phyloP scores from a whole-genome alignment of 2,113 vertebrate genomes.

The Boleophthalmus pectinirostris region DNA sequence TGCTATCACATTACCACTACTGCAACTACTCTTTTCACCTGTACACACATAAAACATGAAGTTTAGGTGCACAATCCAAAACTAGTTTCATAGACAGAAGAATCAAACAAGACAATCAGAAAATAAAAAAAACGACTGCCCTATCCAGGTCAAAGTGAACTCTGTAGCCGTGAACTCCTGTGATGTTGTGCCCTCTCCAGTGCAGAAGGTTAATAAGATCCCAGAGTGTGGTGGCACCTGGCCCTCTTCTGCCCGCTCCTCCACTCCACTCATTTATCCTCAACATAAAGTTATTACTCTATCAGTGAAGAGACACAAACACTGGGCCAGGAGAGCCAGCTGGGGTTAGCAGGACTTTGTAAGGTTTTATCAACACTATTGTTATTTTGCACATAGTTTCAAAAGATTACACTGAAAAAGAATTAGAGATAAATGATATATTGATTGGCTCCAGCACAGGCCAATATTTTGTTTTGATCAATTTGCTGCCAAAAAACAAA shows the following conservation, averaged over 20 bases:
- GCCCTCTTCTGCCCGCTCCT: conserved; percentile 34
- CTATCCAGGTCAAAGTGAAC: not conserved
- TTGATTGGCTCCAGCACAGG: no score
- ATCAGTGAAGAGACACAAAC: conserved; percentile 6
- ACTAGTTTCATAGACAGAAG: not conserved
- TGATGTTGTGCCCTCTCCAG: conserved; percentile 12
- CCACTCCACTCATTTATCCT: conserved; percentile 25
- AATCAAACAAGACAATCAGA: not conserved
- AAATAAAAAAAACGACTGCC: conserved; percentile 6
- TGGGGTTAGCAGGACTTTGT: not conserved
- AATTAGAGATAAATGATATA: not conserved
- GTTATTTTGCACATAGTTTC: not conserved
- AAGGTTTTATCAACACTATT: conserved; percentile 5
- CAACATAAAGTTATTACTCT: conserved; percentile 15
- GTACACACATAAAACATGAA: not conserved
- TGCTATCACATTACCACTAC: not conserved
- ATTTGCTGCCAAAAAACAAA: no score
- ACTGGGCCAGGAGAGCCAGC: conserved; percentile 3
- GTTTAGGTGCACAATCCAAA: not conserved
- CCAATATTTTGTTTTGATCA: no score
- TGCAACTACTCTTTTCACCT: not conserved
- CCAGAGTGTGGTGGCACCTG: conserved; percentile 34
- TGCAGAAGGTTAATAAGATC: conserved; percentile 39
- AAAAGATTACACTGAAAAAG: not conserved
- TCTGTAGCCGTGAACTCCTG: conserved; percentile 11